Base-by-base conservation (phyloP, 2,888 invertebrate genomes). In the Aphidoletes aphidimyza region DNA sequence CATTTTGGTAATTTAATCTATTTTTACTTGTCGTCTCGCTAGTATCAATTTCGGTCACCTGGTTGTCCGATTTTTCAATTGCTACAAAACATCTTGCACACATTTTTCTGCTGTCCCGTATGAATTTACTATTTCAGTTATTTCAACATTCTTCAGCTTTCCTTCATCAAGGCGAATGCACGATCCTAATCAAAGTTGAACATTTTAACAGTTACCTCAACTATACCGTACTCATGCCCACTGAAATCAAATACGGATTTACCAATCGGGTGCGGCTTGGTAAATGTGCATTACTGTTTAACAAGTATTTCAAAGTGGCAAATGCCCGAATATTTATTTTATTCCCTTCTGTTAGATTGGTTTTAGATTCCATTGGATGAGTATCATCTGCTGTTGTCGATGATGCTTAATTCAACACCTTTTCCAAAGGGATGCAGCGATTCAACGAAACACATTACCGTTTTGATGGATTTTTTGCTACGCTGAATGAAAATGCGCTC, bases 11-110 rank as follows among this genome's bases (percentile, higher is more conserved):
- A 81, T 81, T 81, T 37, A 37, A 81, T 81, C 81, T 37, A 81
- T 81, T 37, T 78, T 81, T 81, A 37, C 37, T 81, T 37, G 37
- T 78, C 37, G 78, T 37, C n/a, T 81, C 81, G 81, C 37, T 11
- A 37, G 36, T 81, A 37, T 81, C 81, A n/a, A 81, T 81, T 81
- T 81, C 81, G 81, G 37, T 81, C 81, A 81, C 81, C 81, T 81
- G 81, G 81, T 37, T 81, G 81, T 81, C 37, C 81, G 37, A 37
- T n/a, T n/a, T n/a, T n/a, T n/a, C n/a, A n/a, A n/a, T n/a, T n/a
- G n/a, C n/a, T n/a, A n/a, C n/a, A n/a, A 30, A 37, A 81, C 81
- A 81, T 81, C 81, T 81, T 81, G 81, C 81, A 81, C 39, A n/a
- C 39, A 37, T 37, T 37, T 81, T 81, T n/a, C 1, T 78, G 17